A percentile compares a stretch with the other conserved stretches of the same genome.
These are phyloP conservation scores for Pyrgilauda ruficollis DNA, from an alignment of 2,113 vertebrate genomes.

Conservation along the genomic window DNA sequence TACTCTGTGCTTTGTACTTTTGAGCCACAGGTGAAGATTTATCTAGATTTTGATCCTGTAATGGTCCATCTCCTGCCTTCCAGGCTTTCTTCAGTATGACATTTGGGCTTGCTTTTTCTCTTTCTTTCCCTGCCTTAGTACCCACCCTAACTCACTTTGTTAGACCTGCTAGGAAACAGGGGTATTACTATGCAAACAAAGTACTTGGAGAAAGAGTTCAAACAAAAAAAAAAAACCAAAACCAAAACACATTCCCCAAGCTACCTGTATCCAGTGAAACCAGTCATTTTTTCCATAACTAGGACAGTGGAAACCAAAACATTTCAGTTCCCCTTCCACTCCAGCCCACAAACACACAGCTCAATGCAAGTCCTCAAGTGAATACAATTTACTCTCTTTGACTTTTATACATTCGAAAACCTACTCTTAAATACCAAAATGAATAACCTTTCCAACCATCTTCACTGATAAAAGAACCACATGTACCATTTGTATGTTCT, in stretches of 20 bases:
- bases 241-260: neutral
- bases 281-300: conserved; percentile 14
- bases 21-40: neutral
- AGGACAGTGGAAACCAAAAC: conserved; percentile 45
- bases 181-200: neutral
- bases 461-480: neutral
- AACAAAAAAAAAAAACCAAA: neutral
- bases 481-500: neutral
- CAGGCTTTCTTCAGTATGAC: neutral
- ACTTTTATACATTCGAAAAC: neutral
- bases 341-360: conserved; percentile 14
- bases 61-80: neutral
- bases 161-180: conserved; percentile 19
- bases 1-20: neutral
- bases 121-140: neutral
- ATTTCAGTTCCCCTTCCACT: conserved; percentile 57
- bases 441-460: neutral
- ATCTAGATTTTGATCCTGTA: neutral
- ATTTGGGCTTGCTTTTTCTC: neutral
- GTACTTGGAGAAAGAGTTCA: conserved; percentile 37
- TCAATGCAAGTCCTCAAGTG: neutral
- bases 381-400: neutral
- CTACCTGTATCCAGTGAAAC: neutral
- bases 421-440: neutral
- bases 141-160: neutral